These are phyloP conservation scores for Columba guinea DNA, from an alignment of 2,797 vertebrate genomes.

Conservation along the genomic window DNA sequence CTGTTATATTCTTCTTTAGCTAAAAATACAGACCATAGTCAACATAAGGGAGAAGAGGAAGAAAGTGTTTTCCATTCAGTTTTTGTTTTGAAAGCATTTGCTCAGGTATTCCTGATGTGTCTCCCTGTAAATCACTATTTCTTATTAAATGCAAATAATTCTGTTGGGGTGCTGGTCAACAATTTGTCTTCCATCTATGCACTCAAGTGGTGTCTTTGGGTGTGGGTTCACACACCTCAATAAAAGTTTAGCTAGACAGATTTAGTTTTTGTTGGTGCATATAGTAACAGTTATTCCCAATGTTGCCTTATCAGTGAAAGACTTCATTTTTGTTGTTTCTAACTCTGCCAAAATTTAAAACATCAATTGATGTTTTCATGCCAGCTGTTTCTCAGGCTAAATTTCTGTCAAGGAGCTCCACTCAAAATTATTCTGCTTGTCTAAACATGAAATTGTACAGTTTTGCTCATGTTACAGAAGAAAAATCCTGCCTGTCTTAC, in stretches of 20 bases:
- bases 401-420: not conserved
- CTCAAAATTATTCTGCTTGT: not conserved
- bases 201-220: not conserved
- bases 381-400: not conserved
- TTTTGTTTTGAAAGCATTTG: not conserved
- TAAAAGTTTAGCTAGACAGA: not conserved
- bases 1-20: not conserved
- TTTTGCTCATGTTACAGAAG: not conserved
- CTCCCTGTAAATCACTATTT: not conserved
- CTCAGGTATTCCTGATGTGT: not conserved
- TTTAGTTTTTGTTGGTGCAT: not conserved
- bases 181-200: not conserved
- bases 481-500: not conserved
- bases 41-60: not conserved
- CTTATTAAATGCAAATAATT: not conserved
- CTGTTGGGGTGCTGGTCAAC: not conserved
- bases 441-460: not conserved
- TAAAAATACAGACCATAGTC: not conserved
- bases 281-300: not conserved
- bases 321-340: not conserved
- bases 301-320: not conserved
- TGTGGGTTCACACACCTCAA: not conserved
- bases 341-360: not conserved
- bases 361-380: not conserved
- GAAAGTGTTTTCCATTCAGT: fast-evolving